Percentiles rank a stretch among this genome's conserved stretches.
These are phyloP conservation scores for Pachyrhynchus sulphureomaculatus DNA, from an alignment of 1,140 invertebrate genomes.

Conservation along the genomic window DNA sequence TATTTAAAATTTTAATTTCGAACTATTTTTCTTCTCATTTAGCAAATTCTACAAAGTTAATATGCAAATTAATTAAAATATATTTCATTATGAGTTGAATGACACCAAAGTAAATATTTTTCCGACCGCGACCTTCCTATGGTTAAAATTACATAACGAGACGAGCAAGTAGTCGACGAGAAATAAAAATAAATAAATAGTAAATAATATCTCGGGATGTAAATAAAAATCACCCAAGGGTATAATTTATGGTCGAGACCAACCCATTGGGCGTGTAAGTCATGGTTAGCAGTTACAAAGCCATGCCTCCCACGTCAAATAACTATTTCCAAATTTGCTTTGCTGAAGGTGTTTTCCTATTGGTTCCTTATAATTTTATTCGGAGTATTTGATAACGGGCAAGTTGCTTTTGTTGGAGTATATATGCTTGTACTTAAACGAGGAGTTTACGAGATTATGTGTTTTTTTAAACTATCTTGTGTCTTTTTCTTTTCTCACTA, in stretches of 20 bases:
- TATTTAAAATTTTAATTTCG: too few species aligned
- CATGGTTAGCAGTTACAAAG: slow-evolving; percentile 12
- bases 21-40: too few species aligned
- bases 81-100: not conserved
- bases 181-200: slow-evolving; percentile 10
- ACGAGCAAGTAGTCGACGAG: not conserved
- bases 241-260: slow-evolving; percentile 13
- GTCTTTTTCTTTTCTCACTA: too few species aligned
- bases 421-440: too few species aligned
- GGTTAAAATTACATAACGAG: not conserved
- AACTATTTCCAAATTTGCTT: not conserved
- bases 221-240: slow-evolving; percentile 18
- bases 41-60: too few species aligned
- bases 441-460: too few species aligned
- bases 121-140: not conserved
- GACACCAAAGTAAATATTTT: not conserved
- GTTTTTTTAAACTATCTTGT: too few species aligned
- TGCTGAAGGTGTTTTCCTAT: not conserved
- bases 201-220: slow-evolving; percentile 11
- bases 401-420: too few species aligned
- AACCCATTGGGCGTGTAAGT: slow-evolving; percentile 14
- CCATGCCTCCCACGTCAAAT: slow-evolving; percentile 8
- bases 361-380: not conserved
- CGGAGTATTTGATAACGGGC: too few species aligned
- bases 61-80: too few species aligned